Percentiles rank a stretch among this genome's conserved stretches.
Evolutionary conservation across 2,888 invertebrate genomes (phyloP).

Genomic region (Sinopyrophorus schimmeli): DNA sequence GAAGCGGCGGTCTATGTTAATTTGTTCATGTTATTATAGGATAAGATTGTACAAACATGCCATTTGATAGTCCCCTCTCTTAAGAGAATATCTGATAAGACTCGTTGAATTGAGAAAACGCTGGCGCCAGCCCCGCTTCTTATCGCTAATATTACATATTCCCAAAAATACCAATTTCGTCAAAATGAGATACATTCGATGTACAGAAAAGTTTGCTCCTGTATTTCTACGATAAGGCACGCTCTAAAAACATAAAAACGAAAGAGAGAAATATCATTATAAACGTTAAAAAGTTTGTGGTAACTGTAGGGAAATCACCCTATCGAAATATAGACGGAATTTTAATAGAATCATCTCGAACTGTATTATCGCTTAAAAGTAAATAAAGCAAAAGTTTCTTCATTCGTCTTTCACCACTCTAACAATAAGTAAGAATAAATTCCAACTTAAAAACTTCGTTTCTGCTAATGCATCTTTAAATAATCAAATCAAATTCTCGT

Average conservation of each 20-base stretch:
- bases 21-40: slow-evolving; percentile 45
- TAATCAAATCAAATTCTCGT: no score
- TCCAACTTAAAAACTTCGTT: no score
- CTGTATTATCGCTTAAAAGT: slow-evolving; percentile 20
- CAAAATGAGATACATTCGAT: slow-evolving; percentile 29
- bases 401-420: slow-evolving; percentile 10
- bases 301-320: slow-evolving; percentile 20
- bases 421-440: no score
- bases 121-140: slow-evolving; percentile 28
- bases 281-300: slow-evolving; percentile 23
- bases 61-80: slow-evolving; percentile 43
- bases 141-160: slow-evolving; percentile 30
- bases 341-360: slow-evolving; percentile 25
- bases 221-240: slow-evolving; percentile 27
- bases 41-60: slow-evolving; percentile 45
- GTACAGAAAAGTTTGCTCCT: slow-evolving; percentile 30
- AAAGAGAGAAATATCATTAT: slow-evolving; percentile 27
- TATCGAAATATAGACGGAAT: slow-evolving; percentile 24
- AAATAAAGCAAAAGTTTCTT: slow-evolving; percentile 26
- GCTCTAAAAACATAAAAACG: slow-evolving; percentile 19
- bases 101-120: slow-evolving; percentile 41
- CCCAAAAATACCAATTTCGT: slow-evolving; percentile 32
- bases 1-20: slow-evolving; percentile 43
- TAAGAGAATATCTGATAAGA: slow-evolving; percentile 43
- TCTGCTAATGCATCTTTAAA: no score